Evolutionary conservation across 2,888 invertebrate genomes (phyloP).

Genomic region (Gari tellinella): DNA sequence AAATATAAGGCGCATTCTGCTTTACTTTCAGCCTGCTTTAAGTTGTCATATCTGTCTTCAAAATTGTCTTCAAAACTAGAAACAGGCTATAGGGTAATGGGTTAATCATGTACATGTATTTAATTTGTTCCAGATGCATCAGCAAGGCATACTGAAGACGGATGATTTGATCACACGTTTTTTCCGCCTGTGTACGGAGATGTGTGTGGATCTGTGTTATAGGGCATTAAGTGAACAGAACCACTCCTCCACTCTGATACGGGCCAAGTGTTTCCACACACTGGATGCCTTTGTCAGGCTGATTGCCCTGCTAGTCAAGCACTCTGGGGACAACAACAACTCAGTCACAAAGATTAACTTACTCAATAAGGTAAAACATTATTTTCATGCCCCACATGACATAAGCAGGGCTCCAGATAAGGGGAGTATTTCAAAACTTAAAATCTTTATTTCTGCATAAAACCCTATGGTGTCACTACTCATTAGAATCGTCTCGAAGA

Average conservation of each 20-base stretch:
- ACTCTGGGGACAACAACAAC: constrained; percentile 87
- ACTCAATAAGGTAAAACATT: constrained; percentile 92
- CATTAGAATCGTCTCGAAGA: no score
- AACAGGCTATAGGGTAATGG: no score
- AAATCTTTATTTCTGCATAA: no score
- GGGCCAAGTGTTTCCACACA: constrained; percentile 97
- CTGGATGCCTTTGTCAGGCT: constrained; percentile 97
- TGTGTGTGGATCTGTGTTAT: constrained; percentile 98
- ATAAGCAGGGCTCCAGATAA: no score
- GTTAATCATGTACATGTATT: no score
- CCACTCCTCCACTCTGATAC: constrained; percentile 86
- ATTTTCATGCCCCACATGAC: no score
- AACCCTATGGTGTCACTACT: no score
- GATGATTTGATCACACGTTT: constrained; percentile 99
- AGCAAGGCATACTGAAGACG: constrained; percentile 97
- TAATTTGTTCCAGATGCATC: constrained; percentile 91
- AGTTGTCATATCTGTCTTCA: no score
- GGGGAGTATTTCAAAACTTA: no score
- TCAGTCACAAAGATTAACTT: constrained; percentile 98
- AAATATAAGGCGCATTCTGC: no score
- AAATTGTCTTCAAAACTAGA: no score
- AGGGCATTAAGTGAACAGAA: constrained; percentile 90
- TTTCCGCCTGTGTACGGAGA: constrained; percentile 97
- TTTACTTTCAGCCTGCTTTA: no score
- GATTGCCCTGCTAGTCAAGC: constrained; percentile 96